Evolutionary conservation across 1,140 invertebrate genomes (phyloP).

Genomic region (Panagrolaimus sp.): DNA sequence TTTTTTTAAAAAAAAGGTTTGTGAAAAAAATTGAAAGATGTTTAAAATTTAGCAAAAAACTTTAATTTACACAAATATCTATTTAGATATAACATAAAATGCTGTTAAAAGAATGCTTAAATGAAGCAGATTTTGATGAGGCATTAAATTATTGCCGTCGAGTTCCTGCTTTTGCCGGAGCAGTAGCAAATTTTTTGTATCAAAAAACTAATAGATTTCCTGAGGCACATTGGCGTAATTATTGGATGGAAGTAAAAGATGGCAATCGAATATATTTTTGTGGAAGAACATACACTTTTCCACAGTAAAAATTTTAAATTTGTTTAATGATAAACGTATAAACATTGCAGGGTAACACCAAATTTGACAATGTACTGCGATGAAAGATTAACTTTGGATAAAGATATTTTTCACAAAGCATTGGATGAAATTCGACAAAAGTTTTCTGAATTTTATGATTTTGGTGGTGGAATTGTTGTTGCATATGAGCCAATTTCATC

Average conservation of each 20-base stretch:
- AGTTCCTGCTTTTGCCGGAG: background rate
- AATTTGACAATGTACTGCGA: background rate
- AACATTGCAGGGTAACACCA: background rate
- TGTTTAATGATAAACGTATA: background rate
- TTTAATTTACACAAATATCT: too few relatives aligned
- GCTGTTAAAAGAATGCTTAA: too few relatives aligned
- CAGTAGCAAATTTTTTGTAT: background rate
- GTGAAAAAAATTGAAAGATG: too few relatives aligned
- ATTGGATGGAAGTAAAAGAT: background rate
- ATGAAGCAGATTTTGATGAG: background rate
- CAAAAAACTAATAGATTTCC: background rate
- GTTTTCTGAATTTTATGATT: background rate
- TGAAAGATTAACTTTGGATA: background rate
- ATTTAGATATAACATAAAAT: too few relatives aligned
- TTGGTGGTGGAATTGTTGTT: slow-evolving; percentile 2
- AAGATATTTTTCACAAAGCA: background rate
- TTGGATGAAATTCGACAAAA: background rate
- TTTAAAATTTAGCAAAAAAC: too few relatives aligned
- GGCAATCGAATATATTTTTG: background rate
- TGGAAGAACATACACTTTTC: background rate
- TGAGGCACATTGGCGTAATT: background rate
- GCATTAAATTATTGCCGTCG: background rate
- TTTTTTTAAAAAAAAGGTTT: too few relatives aligned
- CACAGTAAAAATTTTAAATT: background rate
- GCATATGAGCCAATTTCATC: background rate